Evolutionary conservation across 2,888 invertebrate genomes (phyloP).

Genomic region (Amphiduros pacificus): DNA sequence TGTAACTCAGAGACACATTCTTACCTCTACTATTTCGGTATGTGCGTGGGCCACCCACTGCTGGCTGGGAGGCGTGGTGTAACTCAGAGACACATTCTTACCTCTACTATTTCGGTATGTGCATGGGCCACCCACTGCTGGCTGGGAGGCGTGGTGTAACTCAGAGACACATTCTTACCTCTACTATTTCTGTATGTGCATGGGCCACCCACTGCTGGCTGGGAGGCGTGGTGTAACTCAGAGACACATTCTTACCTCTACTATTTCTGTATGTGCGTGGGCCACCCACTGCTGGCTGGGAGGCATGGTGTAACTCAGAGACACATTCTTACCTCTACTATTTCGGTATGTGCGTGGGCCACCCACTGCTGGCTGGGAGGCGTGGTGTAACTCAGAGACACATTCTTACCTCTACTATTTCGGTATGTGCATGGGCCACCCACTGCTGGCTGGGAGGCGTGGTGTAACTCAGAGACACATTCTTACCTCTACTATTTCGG

Average conservation of each 20-base stretch:
- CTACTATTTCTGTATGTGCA: no score
- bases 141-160: slow-evolving; percentile 52
- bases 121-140: slow-evolving; percentile 78
- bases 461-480: slow-evolving; percentile 67
- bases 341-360: slow-evolving; percentile 84
- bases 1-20: no score
- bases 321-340: slow-evolving; percentile 81
- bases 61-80: slow-evolving; percentile 52
- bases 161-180: slow-evolving; percentile 73
- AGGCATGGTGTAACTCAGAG: no score
- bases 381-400: slow-evolving; percentile 66
- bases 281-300: no score
- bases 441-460: slow-evolving; percentile 63
- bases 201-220: no score
- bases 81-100: slow-evolving; percentile 70
- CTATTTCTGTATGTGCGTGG: no score
- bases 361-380: slow-evolving; percentile 67
- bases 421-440: slow-evolving; percentile 84
- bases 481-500: slow-evolving; percentile 84
- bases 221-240: no score
- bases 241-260: no score
- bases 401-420: slow-evolving; percentile 80
- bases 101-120: slow-evolving; percentile 86
- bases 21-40: slow-evolving; percentile 86
- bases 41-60: slow-evolving; percentile 81